These are phyloP conservation scores for Craniophora ligustri DNA, from an alignment of 2,888 invertebrate genomes.

Conservation along the genomic window DNA sequence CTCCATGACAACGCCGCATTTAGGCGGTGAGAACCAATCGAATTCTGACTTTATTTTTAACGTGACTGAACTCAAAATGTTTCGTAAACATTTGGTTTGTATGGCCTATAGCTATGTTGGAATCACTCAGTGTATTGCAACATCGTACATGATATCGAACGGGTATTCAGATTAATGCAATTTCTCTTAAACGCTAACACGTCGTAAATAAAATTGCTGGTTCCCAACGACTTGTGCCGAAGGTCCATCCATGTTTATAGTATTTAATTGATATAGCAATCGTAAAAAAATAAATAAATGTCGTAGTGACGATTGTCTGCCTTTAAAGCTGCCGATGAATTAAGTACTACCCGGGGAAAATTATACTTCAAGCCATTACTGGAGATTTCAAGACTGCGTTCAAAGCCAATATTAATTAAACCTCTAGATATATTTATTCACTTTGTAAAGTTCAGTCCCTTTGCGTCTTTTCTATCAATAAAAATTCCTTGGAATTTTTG, in stretches of 20 bases:
- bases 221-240: conserved; percentile 74
- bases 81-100: conserved; percentile 52
- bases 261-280: conserved; percentile 79
- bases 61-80: conserved; percentile 62
- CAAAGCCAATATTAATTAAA: conserved; percentile 24
- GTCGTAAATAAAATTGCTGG: conserved; percentile 88
- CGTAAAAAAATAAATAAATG: conserved; percentile 61
- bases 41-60: conserved; percentile 68
- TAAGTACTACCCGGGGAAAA: conserved; percentile 50
- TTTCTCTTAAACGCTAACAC: conserved; percentile 89
- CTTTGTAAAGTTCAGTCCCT: conserved; percentile 7
- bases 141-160: conserved; percentile 87
- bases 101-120: conserved; percentile 56
- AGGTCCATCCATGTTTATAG: conserved; percentile 73
- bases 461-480: conserved; percentile 26
- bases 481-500: too few relatives aligned
- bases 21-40: conserved; percentile 57
- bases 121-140: conserved; percentile 84
- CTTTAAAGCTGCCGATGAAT: conserved; percentile 56
- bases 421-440: conserved; percentile 4
- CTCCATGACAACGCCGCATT: conserved; percentile 66
- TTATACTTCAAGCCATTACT: conserved; percentile 39
- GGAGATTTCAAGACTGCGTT: conserved; percentile 12
- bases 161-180: conserved; percentile 88
- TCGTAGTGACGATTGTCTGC: conserved; percentile 59